These are phyloP conservation scores for Hypotaenidia philippensis DNA, from an alignment of 2,797 vertebrate genomes.

Conservation along the genomic window DNA sequence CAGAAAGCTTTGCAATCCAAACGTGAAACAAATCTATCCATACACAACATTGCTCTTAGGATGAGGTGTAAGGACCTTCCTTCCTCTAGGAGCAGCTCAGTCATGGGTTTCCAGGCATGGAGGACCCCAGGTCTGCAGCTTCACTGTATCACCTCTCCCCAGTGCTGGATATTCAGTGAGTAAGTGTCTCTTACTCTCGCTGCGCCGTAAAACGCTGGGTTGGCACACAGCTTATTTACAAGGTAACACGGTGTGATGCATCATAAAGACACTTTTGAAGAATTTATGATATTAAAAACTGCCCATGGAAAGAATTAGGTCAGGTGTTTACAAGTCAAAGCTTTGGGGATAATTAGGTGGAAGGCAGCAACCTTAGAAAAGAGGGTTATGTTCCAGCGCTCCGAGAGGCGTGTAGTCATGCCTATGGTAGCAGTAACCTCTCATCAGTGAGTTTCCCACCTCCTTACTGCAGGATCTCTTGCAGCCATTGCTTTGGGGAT, in stretches of 20 bases:
- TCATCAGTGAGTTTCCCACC: constrained; percentile 22
- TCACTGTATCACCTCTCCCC: neutral
- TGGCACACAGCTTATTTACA: constrained; percentile 51
- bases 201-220: neutral
- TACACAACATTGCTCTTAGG: fast-evolving
- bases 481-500: neutral
- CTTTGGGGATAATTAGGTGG: constrained; percentile 69
- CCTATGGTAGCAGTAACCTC: neutral
- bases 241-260: constrained; percentile 60
- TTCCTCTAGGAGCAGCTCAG: neutral
- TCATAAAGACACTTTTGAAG: constrained; percentile 78
- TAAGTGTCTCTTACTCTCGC: constrained; percentile 49
- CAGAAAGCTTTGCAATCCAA: neutral
- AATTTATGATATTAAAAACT: constrained; percentile 73
- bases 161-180: neutral
- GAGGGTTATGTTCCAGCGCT: constrained; percentile 64
- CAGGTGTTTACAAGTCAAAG: constrained; percentile 75
- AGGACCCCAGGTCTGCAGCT: neutral
- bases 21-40: neutral
- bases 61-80: neutral
- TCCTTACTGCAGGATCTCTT: constrained; percentile 34
- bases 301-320: constrained; percentile 77
- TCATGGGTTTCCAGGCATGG: neutral
- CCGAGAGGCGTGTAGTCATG: constrained; percentile 36
- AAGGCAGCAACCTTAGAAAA: constrained; percentile 51